Conservation (phyloP, 2,888 invertebrate genomes). For the Autographa gamma region DNA sequence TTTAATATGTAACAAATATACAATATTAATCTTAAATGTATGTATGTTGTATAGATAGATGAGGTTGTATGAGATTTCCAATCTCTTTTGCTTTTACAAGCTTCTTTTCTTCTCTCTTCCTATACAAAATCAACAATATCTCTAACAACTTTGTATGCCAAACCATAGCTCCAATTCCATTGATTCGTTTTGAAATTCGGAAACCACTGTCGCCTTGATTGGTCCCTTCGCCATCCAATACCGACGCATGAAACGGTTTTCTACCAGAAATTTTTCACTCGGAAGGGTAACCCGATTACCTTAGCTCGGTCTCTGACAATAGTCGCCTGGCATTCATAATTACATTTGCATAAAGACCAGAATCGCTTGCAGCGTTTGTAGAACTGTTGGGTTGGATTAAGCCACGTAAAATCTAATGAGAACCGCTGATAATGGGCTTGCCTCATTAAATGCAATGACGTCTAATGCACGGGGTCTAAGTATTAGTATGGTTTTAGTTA, state of each 20-base stretch:
- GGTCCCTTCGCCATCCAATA: conserved; percentile 22
- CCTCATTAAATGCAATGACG: conserved; percentile 72
- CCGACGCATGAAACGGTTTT: conserved; percentile 46
- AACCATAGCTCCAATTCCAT: background rate
- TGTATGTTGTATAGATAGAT: too few relatives aligned
- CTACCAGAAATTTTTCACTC: conserved; percentile 69
- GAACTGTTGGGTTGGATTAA: conserved; percentile 71
- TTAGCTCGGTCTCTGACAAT: conserved; percentile 70
- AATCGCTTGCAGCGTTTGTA: conserved; percentile 67
- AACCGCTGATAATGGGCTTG: conserved; percentile 75
- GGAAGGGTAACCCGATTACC: conserved; percentile 76
- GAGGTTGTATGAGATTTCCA: too few relatives aligned
- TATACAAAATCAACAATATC: background rate
- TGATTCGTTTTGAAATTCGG: background rate
- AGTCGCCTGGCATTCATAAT: conserved; percentile 69
- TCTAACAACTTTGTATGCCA: background rate
- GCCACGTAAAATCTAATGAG: conserved; percentile 81
- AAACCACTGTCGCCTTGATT: conserved; percentile 4
- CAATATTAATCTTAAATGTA: too few relatives aligned
- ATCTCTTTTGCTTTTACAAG: too few relatives aligned
- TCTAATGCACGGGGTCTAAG: conserved; percentile 49
- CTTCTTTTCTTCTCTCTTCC: too few relatives aligned
- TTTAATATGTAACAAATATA: too few relatives aligned
- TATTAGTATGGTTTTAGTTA: conserved; percentile 39
- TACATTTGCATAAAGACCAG: conserved; percentile 74